phyloP scores from a whole-genome alignment of 2,113 vertebrate species.

The Petaurus breviceps region DNA sequence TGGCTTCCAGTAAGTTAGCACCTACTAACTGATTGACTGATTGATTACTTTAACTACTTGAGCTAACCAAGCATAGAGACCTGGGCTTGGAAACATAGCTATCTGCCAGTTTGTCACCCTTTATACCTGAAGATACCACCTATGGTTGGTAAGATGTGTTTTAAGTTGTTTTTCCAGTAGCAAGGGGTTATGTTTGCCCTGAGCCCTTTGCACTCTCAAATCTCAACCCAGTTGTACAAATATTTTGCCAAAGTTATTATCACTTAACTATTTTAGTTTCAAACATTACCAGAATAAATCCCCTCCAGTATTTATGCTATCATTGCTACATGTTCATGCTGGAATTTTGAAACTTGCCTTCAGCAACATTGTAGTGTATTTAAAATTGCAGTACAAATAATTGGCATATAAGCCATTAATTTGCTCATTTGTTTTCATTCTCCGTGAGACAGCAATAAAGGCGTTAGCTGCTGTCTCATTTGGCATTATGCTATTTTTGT shows the following conservation, averaged over 20 bases:
- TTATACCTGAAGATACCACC: not conserved
- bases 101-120: too few relatives aligned
- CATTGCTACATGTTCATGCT: constrained; percentile 61
- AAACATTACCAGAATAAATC: constrained; percentile 59
- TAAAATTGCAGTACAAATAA: constrained; percentile 75
- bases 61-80: not conserved
- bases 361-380: constrained; percentile 70
- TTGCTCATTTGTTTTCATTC: constrained; percentile 76
- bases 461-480: constrained; percentile 77
- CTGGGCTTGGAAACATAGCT: not conserved
- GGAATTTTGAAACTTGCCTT: constrained; percentile 73
- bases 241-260: constrained; percentile 57
- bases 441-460: constrained; percentile 78
- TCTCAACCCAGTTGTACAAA: constrained; percentile 32
- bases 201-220: constrained; percentile 8
- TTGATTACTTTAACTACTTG: not conserved
- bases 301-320: constrained; percentile 72
- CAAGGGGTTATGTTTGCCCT: not conserved
- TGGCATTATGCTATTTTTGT: constrained; percentile 70
- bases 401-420: constrained; percentile 72
- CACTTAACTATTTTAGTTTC: constrained; percentile 62
- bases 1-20: not conserved
- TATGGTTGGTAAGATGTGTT: not conserved
- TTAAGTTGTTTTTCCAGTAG: constrained; percentile 11
- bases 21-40: not conserved